phyloP scores from a whole-genome alignment of 2,888 invertebrate species.

The Phyto melanocephala region DNA sequence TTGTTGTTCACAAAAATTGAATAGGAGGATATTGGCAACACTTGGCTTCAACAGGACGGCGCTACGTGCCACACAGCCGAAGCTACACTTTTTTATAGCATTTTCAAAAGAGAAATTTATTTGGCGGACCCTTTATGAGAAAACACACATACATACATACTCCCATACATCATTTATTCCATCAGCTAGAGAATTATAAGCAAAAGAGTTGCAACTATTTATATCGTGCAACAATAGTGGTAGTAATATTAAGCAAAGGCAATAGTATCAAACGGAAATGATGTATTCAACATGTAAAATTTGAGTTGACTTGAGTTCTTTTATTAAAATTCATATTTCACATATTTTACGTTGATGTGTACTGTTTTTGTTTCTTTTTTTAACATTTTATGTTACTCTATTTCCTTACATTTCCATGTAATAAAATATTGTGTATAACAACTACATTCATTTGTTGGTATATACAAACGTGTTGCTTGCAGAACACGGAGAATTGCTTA shows the following conservation, averaged over 20 bases:
- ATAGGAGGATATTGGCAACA: no score
- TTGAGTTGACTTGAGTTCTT: constrained; percentile 42
- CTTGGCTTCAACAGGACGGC: no score
- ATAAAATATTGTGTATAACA: constrained; percentile 21
- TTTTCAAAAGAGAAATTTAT: no score
- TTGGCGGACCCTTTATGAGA: no score
- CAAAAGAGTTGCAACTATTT: constrained; percentile 27
- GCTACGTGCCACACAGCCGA: no score
- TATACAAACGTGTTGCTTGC: background rate
- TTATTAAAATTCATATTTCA: constrained; percentile 54
- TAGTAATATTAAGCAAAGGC: background rate
- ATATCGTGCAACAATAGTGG: constrained; percentile 19
- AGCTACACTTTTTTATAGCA: no score
- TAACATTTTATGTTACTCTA: background rate
- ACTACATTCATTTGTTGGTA: no score
- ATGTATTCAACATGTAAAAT: constrained; percentile 28
- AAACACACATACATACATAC: constrained; percentile 8
- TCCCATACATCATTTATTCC: constrained; percentile 49
- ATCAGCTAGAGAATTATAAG: constrained; percentile 29
- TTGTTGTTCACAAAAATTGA: no score
- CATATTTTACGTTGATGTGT: constrained; percentile 5
- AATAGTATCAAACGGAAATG: constrained; percentile 26
- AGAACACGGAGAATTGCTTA: background rate
- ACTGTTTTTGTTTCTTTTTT: no score
- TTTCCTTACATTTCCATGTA: constrained; percentile 27